Percentiles rank a stretch among this genome's conserved stretches.
phyloP scores from a whole-genome alignment of 1,140 invertebrate genomes.

The Ylistrum balloti region DNA sequence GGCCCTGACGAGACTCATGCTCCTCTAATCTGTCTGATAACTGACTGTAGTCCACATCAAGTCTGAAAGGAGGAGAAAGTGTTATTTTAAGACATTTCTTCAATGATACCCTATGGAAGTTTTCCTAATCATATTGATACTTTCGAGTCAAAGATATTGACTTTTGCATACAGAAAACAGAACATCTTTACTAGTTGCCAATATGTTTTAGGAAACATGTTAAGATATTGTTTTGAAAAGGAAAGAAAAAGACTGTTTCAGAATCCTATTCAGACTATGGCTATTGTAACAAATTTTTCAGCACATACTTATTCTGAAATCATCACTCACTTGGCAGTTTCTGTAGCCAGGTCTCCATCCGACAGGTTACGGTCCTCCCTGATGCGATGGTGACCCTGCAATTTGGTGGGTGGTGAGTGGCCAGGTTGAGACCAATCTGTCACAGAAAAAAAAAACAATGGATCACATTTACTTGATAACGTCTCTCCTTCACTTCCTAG shows the following conservation, averaged over 20 bases:
- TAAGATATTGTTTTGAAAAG: too few relatives aligned
- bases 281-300: not conserved
- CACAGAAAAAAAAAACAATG: not conserved
- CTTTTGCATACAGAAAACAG: too few relatives aligned
- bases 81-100: too few relatives aligned
- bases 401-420: constrained; percentile 75
- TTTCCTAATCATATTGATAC: too few relatives aligned
- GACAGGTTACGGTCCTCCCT: constrained; percentile 49
- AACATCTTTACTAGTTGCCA: too few relatives aligned
- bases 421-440: constrained; percentile 53
- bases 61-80: constrained; percentile 64
- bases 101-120: too few relatives aligned
- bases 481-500: too few relatives aligned
- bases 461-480: too few relatives aligned
- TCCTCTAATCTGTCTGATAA: constrained; percentile 68
- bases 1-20: constrained; percentile 72
- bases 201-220: too few relatives aligned
- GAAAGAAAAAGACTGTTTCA: not conserved
- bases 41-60: constrained; percentile 72
- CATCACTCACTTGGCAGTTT: constrained; percentile 36
- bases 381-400: constrained; percentile 61
- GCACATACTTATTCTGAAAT: not conserved
- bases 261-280: not conserved
- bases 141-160: too few relatives aligned
- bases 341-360: constrained; percentile 7